Evolutionary conservation across 2,113 vertebrate species (phyloP), one percentile per base, ranked within the genome.

Genomic region (Psephotus haematonotus): DNA sequence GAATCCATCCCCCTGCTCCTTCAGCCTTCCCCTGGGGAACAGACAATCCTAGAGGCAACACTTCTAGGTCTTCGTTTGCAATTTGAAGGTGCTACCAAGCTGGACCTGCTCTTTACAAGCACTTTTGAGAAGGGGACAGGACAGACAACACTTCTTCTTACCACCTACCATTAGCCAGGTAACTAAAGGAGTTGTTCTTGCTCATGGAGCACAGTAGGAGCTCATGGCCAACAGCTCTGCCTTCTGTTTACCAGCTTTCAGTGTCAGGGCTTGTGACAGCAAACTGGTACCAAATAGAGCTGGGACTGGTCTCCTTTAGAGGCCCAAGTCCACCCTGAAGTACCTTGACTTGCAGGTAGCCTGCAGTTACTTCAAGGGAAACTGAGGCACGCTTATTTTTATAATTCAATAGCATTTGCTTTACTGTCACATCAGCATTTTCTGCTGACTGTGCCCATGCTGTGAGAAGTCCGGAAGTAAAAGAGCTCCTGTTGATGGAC

Each of bases 101-200:
- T 0, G 0, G 31, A 44, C 22, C 23, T 63, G 49, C 15, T 44
- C 16, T 53, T 81, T 2, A 27, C 19, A 24, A 60, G 12, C 8
- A 41, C 11, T 91, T 88, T 6, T 23, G 6, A 2, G 6, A 13
- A 60, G 22, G 17, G 19, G 14, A 23, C 14, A 77, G 25, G 8
- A 28, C 13, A 44, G 23, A 35, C 2, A 19, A 35, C 17, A 33
- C 11, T 41, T 57, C 15, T 88, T 76, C 19, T 44, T 53, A 46
- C 14, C 28, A 64, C 23, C n/a, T 74, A 17, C 24, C 10, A 1
- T 37, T 22, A n/a, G n/a, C 31, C 43, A 24, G 19, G 10, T 46
- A 53, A 44, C n/a, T 46, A 31, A 75, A 43, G 72, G 29, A 64
- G 22, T 17, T 69, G 25, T n/a, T n/a, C 63, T n/a, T 2, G 1